Base-by-base conservation (phyloP, 2,797 vertebrate genomes). In the Brachyalestes nurse region DNA sequence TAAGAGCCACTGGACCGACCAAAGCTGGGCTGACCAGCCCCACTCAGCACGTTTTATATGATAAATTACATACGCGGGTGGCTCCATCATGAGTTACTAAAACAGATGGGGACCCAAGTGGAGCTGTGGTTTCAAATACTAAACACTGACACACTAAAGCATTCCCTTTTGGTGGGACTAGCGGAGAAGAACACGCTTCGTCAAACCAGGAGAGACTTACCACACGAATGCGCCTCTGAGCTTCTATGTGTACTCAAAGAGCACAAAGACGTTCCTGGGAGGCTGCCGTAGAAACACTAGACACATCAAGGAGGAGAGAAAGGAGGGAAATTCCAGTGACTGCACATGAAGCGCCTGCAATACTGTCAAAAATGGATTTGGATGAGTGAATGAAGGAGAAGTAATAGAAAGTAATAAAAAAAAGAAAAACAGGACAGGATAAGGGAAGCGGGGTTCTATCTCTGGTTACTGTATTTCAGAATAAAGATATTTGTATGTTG, bases 41-140 rank as follows among this genome's bases (percentile, higher is more conserved):
- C 62, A 40, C 57, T 75, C 60, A 64, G 34, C 42, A 47, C 55
- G 49, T 78, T 77, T 49, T 81, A 74, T 79, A 78, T 69, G 72
- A 85, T 69, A 87, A 71, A 86, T 87, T 81, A 86, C 85, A 86
- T 70, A 65, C 67, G 21, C 13, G 28, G 71, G 55, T 81, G 76
- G 74, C 65, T 82, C 42, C 60, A 81, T 84, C 79, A 86, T 77
- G 49, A 79, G 61, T 51, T 81, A 81, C 60, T 62, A 73, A 73
- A 81, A 73, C 85, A 85, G 85, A 86, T 87, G 80, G 76, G 76
- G 49, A 51, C 45, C 72, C 38, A 69, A 83, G 75, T 64, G 34
- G 28, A 49, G 40, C 42, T 72, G 19, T 72, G 67, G 23, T 84
- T 80, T 78, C 38, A 67, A 49, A 72, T 7, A 61, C 47, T 65